phyloP scores from a whole-genome alignment of 2,888 invertebrate genomes.

The Troglohyphantes excavatus region DNA sequence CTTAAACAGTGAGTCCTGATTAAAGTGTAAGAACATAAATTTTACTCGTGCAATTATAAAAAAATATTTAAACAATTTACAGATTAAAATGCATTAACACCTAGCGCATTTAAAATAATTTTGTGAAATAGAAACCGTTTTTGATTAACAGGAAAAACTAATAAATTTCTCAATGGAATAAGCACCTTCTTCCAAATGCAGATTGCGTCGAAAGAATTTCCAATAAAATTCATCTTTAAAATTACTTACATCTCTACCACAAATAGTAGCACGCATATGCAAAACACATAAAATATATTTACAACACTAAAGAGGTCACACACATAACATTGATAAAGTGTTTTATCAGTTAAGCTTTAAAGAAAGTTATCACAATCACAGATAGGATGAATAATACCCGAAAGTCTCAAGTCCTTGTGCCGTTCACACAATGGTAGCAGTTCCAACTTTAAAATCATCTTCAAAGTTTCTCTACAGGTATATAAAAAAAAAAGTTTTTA shows the following conservation, averaged over 20 bases:
- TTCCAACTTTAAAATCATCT: conserved; percentile 59
- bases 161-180: neutral
- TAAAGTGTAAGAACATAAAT: too few species aligned
- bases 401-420: neutral
- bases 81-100: too few species aligned
- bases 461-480: conserved; percentile 56
- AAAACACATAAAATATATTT: conserved; percentile 41
- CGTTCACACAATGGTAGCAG: conserved; percentile 61
- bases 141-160: neutral
- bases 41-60: too few species aligned
- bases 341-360: conserved; percentile 20
- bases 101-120: too few species aligned
- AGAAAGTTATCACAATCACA: conserved; percentile 59
- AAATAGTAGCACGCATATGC: neutral
- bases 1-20: too few species aligned
- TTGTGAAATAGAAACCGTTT: too few species aligned
- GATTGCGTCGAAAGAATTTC: neutral
- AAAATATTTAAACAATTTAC: too few species aligned
- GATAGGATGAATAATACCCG: conserved; percentile 37
- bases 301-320: conserved; percentile 14
- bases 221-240: neutral
- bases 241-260: neutral
- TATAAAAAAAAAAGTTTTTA: too few species aligned
- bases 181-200: neutral
- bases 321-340: conserved; percentile 10